phyloP scores from a whole-genome alignment of 2,888 invertebrate species.

The Aspidiotus rigidus region DNA sequence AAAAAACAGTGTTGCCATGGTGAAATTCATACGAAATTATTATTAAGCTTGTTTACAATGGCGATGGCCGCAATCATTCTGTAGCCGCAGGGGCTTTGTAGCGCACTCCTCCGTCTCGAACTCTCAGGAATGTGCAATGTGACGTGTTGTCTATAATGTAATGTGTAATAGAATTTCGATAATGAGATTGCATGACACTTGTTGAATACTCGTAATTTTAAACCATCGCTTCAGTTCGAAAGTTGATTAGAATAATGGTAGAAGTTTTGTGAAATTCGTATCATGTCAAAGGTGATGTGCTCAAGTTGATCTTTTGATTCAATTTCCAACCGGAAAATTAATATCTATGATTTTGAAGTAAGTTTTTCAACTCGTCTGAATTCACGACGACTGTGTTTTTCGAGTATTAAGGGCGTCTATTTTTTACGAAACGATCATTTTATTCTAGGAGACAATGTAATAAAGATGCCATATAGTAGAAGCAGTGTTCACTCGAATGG shows the following conservation, averaged over 20 bases:
- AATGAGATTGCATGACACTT: conserved; percentile 13
- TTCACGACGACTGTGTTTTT: neutral
- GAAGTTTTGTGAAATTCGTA: too few species aligned
- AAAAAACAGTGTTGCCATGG: too few species aligned
- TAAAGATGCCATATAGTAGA: conserved; percentile 41
- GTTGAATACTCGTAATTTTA: conserved; percentile 13
- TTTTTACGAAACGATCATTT: neutral
- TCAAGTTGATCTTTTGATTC: too few species aligned
- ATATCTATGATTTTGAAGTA: too few species aligned
- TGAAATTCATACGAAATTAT: too few species aligned
- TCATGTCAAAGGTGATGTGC: too few species aligned
- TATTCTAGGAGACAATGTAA: conserved; percentile 26
- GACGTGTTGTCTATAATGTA: conserved; percentile 24
- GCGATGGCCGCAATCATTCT: too few species aligned
- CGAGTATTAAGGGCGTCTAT: neutral
- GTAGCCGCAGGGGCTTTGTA: too few species aligned
- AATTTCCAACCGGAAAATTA: too few species aligned
- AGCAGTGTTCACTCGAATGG: conserved; percentile 42
- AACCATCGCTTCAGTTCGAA: neutral
- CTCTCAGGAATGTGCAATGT: conserved; percentile 29
- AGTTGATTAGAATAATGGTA: too few species aligned
- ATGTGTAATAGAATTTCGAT: neutral
- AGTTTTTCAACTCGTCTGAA: neutral
- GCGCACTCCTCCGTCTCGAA: too few species aligned
- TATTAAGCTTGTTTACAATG: too few species aligned